These are phyloP conservation scores for Athrips mouffetella DNA, from an alignment of 2,888 invertebrate species.

Conservation along the genomic window DNA sequence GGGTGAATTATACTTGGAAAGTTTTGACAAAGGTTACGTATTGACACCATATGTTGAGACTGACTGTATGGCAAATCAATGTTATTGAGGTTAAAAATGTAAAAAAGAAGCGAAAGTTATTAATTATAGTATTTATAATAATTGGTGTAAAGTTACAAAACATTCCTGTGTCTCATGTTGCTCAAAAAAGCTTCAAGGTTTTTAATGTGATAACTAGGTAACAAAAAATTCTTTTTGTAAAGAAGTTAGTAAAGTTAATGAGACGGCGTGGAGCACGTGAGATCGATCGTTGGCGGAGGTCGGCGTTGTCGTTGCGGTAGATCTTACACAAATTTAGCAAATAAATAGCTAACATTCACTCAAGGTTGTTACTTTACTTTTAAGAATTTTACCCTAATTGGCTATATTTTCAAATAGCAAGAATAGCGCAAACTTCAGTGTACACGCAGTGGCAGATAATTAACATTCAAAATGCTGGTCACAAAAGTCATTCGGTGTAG, in stretches of 20 bases:
- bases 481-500: too few species aligned
- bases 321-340: slow-evolving; percentile 57
- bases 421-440: slow-evolving; percentile 64
- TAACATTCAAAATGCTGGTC: neutral
- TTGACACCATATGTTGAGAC: too few species aligned
- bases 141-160: neutral
- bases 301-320: slow-evolving; percentile 43
- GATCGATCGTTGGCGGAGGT: slow-evolving; percentile 53
- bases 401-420: slow-evolving; percentile 32
- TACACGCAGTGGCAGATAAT: slow-evolving; percentile 49
- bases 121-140: neutral
- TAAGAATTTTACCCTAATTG: too few species aligned
- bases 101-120: too few species aligned
- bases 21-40: too few species aligned
- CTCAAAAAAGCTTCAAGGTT: slow-evolving; percentile 20
- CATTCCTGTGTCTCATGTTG: slow-evolving; percentile 18
- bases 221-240: slow-evolving; percentile 28
- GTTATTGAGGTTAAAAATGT: too few species aligned
- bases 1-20: too few species aligned
- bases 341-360: slow-evolving; percentile 53
- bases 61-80: too few species aligned
- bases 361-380: too few species aligned
- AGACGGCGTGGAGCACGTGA: slow-evolving; percentile 28
- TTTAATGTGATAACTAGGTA: slow-evolving; percentile 27
- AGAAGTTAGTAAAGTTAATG: slow-evolving; percentile 31